Conservation (phyloP, 2,797 vertebrate genomes). For the Simalia tracyae region DNA sequence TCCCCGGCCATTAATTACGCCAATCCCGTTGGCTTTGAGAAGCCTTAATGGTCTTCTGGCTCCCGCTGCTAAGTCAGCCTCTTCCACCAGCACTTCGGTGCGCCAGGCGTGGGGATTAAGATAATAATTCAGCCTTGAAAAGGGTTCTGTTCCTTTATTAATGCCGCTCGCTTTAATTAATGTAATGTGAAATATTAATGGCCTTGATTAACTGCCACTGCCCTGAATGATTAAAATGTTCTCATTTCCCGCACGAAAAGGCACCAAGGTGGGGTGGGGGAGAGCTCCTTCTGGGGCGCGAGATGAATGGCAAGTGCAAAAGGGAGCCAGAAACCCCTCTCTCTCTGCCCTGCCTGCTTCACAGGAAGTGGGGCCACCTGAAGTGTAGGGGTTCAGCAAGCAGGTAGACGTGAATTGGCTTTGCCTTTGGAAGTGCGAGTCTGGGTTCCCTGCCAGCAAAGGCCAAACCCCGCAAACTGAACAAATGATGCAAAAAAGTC, state of each 20-base stretch:
- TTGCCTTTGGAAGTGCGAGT: background rate
- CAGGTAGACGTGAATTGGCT: background rate
- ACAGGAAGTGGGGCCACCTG: background rate
- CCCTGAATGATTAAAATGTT: background rate
- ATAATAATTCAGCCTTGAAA: background rate
- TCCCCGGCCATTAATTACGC: background rate
- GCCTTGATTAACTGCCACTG: background rate
- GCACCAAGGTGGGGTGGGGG: background rate
- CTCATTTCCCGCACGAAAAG: background rate
- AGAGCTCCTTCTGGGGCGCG: background rate
- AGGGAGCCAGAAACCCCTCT: background rate
- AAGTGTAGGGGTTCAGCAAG: background rate
- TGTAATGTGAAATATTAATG: background rate
- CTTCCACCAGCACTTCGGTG: background rate
- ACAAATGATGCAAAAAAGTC: no score
- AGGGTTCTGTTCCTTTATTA: constrained; percentile 5
- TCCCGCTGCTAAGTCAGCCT: background rate
- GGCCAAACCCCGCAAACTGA: background rate
- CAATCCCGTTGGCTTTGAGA: no score
- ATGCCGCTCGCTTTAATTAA: constrained; percentile 30
- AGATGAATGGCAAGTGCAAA: background rate
- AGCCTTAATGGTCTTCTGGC: background rate
- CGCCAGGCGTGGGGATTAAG: background rate
- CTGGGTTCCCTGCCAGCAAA: background rate
- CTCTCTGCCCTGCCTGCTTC: background rate